Evolutionary conservation across 2,888 invertebrate genomes (phyloP), one percentile per base, ranked within the genome.

Genomic region (Rhagium mordax): DNA sequence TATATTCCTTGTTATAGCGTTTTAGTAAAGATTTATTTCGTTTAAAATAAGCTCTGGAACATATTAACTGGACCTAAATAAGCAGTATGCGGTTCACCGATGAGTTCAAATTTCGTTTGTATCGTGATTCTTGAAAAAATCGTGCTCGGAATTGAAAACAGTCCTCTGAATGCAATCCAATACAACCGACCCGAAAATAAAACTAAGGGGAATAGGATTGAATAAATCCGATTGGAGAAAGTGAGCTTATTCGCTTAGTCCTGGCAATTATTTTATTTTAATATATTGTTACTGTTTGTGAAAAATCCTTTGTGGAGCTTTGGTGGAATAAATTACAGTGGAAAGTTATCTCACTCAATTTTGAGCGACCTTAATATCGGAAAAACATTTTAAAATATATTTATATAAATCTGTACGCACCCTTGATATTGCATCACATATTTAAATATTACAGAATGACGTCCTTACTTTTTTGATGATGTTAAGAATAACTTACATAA

Each of bases 201-300:
- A 55, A 55, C 21, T 24, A 24, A 27, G 15, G 24, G 27, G 55
- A 24, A 24, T 24, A n/a, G n/a, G 24, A 15, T 24, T n/a, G 24
- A 21, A 27, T 55, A 55, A 55, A 55, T 27, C 27, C 24, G 24
- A 3, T 41, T 10, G 21, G 55, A 55, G 24, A 55, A 55, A 55
- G 24, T 55, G n/a, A 55, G n/a, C 55, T 55, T 55, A 21, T 21
- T 10, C 24, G n/a, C 27, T 55, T 55, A 55, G 27, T 55, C 27
- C 24, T 24, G 24, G 24, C 55, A 55, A 55, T 55, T 55, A 55
- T 55, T 55, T 55, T 10, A 55, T n/a, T 55, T 55, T 55, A 55
- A 55, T 21, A 24, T 20, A n/a, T 24, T 4, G 55, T 8, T 21
- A 3, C 13, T 4, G 8, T 18, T 18, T 51, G 21, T 51, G 10